A percentile compares a stretch with the other conserved stretches of the same genome.
phyloP scores from a whole-genome alignment of 2,797 vertebrate species.

The Oophaga sylvatica region DNA sequence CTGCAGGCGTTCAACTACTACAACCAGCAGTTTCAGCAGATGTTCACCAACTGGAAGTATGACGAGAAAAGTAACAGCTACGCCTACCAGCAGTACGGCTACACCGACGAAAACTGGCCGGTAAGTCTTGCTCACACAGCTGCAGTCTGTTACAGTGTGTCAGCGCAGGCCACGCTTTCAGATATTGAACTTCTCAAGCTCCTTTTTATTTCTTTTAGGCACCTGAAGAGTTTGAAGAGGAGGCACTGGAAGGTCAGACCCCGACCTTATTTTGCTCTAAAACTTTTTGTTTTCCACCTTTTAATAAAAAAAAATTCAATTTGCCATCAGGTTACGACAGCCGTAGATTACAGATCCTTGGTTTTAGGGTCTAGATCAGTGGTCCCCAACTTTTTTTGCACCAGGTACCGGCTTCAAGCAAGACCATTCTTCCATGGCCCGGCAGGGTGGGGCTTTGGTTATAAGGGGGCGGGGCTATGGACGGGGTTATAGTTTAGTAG shows the following conservation, averaged over 20 bases:
- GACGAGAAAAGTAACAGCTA: slow-evolving; percentile 85
- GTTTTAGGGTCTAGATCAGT: no score
- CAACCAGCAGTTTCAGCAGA: slow-evolving; percentile 41
- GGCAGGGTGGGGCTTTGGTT: no score
- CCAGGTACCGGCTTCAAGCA: no score
- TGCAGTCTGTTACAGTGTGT: background rate
- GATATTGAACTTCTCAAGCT: background rate
- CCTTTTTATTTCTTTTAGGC: slow-evolving; percentile 68
- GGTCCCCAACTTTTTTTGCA: no score
- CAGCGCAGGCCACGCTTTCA: background rate
- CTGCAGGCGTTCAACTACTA: slow-evolving; percentile 37
- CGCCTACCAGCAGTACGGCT: slow-evolving; percentile 86
- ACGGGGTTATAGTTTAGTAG: no score
- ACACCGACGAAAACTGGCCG: slow-evolving; percentile 83
- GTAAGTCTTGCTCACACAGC: slow-evolving; percentile 66
- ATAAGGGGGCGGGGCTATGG: no score
- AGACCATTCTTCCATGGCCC: no score
- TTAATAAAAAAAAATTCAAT: no score
- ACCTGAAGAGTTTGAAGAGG: slow-evolving; percentile 82
- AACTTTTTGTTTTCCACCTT: no score
- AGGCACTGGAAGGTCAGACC: slow-evolving; percentile 81
- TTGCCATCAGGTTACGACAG: no score
- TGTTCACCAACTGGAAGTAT: slow-evolving; percentile 77
- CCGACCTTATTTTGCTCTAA: no score
- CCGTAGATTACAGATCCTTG: no score